Percentiles rank a stretch among this genome's conserved stretches.
Evolutionary conservation across 2,113 vertebrate species (phyloP).

Genomic region (Spilogale gracilis): DNA sequence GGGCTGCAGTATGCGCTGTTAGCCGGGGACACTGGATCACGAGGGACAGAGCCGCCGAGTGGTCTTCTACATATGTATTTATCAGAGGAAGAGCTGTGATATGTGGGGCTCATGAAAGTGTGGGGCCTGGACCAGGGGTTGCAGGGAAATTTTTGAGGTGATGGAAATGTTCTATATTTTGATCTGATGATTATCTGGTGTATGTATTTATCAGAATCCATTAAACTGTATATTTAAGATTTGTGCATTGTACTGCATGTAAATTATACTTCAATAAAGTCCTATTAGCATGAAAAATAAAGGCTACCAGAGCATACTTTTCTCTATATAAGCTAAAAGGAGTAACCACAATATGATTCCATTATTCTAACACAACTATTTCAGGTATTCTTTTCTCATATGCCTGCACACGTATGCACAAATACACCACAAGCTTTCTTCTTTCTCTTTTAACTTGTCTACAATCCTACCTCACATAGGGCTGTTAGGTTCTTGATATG

Average conservation of each 20-base stretch:
- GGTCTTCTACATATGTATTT: neutral
- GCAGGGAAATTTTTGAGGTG: neutral
- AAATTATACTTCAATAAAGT: slow-evolving; percentile 63
- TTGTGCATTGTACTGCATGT: neutral
- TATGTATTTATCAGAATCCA: slow-evolving; percentile 27
- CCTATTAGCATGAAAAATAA: slow-evolving; percentile 40
- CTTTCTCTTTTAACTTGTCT: neutral
- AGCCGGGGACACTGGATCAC: neutral
- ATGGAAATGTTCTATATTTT: neutral
- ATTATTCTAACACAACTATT: neutral
- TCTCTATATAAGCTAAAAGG: neutral
- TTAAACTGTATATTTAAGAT: neutral
- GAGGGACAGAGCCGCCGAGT: neutral
- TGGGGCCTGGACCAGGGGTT: neutral
- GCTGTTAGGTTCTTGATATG: slow-evolving; percentile 23
- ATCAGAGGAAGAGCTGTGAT: neutral
- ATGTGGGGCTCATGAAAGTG: neutral
- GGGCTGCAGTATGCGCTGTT: neutral
- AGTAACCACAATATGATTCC: neutral
- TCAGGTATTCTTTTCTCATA: neutral
- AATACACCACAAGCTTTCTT: neutral
- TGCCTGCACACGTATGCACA: neutral
- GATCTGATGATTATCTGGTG: neutral
- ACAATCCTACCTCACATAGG: neutral
- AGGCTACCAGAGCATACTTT: neutral